A percentile compares a stretch with the other conserved stretches of the same genome.
These are phyloP conservation scores for Hylyphantes graminicola DNA, from an alignment of 1,140 invertebrate genomes.

Conservation along the genomic window DNA sequence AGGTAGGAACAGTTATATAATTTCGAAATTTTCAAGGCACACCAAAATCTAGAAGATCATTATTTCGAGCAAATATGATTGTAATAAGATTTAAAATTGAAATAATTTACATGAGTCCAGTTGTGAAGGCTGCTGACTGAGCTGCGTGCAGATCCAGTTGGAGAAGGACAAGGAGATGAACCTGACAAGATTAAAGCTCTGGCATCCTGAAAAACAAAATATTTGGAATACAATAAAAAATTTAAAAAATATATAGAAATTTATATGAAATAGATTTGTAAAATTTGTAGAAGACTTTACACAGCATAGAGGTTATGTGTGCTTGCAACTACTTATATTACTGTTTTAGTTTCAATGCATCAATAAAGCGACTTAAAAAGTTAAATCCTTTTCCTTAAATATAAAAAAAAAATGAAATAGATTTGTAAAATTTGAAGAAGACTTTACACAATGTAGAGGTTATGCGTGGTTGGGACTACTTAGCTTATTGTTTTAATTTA, in stretches of 20 bases:
- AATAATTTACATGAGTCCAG: conserved; percentile 42
- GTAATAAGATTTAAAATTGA: not conserved
- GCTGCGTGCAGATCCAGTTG: conserved; percentile 50
- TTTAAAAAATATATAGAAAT: not conserved
- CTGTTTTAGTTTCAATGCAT: too few species aligned
- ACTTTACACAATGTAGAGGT: not conserved
- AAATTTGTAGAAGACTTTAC: too few species aligned
- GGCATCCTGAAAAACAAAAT: conserved; percentile 27
- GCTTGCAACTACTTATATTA: too few species aligned
- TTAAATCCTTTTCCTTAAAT: too few species aligned
- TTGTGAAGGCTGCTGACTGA: conserved; percentile 55
- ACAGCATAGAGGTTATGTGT: too few species aligned
- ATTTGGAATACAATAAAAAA: not conserved
- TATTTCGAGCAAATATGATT: too few species aligned
- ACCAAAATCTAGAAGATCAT: not conserved
- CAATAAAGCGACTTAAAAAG: too few species aligned
- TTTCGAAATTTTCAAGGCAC: not conserved
- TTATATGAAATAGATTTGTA: too few species aligned
- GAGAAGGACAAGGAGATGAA: conserved; percentile 49
- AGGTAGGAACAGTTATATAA: not conserved
- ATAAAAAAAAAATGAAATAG: not conserved
- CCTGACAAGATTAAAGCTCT: conserved; percentile 39
- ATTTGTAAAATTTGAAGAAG: not conserved
- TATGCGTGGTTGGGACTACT: too few species aligned
- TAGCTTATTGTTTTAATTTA: too few species aligned